Base-by-base conservation (phyloP, 2,113 vertebrate genomes). In the Ammodramus savannarum region DNA sequence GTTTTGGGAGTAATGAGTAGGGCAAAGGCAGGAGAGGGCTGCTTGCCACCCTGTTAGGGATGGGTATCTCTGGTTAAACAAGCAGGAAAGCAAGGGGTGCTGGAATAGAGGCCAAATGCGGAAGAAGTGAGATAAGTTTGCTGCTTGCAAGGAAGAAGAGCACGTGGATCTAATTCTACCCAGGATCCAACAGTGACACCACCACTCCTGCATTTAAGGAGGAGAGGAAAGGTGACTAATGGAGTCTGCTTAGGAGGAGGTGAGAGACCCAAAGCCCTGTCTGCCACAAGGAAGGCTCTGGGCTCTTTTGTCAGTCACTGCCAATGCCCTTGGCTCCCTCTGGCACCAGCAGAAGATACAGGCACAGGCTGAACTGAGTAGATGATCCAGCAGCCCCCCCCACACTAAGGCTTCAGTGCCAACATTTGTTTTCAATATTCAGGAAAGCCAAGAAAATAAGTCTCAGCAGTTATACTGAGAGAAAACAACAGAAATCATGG, bases 341-440 rank as follows among this genome's bases (percentile, higher is more conserved):
- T 59, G 75, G 61, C 46, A 91, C 13, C 16, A n/a, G 85, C 6
- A 49, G 36, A 41, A 69, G 74, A 62, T 15, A 31, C 5, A 21
- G 41, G 49, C 6, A 0, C 10, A 19, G 1, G 2, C 46, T 5
- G 3, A 89, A 51, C 43, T 0, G 1, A 66, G 39, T 1, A 58
- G 67, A 75, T 31, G 75, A 91, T 84, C 74, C 69, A 76, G 61
- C 84, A 87, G 66, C 25, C 29, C 52, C 52, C 52, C 68, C 26
- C 41, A 21, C 36, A 22, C 22, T 57, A 72, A 55, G 39, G 43
- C 72, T 66, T 16, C 25, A 27, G 46, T 39, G 75, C 85, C 87
- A 94, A 81, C 79, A 67, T 83, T 95, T 96, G 85, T 77, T 97
- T 94, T 80, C 68, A 90, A 77, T 83, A 77, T 57, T 72, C 20